Percentiles rank a stretch among this genome's conserved stretches.
These are phyloP conservation scores for Ceuthmochares aereus DNA, from an alignment of 2,113 vertebrate genomes.

Conservation along the genomic window DNA sequence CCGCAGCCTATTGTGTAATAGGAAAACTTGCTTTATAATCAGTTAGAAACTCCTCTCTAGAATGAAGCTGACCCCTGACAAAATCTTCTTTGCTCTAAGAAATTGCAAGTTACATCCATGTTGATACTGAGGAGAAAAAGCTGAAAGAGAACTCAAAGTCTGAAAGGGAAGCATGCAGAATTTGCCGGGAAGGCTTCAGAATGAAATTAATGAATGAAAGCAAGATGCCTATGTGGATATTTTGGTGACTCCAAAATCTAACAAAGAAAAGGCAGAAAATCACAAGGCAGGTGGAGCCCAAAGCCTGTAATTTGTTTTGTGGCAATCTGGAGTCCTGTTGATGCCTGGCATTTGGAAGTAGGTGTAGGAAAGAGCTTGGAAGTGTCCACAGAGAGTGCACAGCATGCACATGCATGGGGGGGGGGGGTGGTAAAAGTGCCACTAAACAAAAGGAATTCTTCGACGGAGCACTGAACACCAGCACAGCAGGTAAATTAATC, in stretches of 20 bases:
- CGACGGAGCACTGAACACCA: not conserved
- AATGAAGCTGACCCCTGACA: not conserved
- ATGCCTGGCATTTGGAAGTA: not conserved
- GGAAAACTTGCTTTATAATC: not conserved
- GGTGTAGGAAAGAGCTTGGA: not conserved
- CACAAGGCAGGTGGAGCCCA: not conserved
- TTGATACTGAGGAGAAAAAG: not conserved
- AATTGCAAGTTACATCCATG: not conserved
- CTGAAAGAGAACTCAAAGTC: not conserved
- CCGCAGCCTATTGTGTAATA: not conserved
- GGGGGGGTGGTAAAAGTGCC: not conserved
- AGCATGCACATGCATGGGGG: not conserved
- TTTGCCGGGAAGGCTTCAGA: not conserved
- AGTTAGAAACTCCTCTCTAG: not conserved
- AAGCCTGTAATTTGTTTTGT: not conserved
- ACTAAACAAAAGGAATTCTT: not conserved
- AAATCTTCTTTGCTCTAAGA: not conserved
- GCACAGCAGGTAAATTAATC: slow-evolving; percentile 1
- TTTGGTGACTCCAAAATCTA: not conserved
- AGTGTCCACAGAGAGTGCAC: not conserved
- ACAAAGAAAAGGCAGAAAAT: not conserved
- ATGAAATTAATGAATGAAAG: not conserved
- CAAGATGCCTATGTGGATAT: not conserved
- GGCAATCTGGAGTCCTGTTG: fast-evolving
- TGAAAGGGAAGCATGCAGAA: not conserved